Conservation (phyloP, 2,113 vertebrate genomes). For the Zosterops lateralis region DNA sequence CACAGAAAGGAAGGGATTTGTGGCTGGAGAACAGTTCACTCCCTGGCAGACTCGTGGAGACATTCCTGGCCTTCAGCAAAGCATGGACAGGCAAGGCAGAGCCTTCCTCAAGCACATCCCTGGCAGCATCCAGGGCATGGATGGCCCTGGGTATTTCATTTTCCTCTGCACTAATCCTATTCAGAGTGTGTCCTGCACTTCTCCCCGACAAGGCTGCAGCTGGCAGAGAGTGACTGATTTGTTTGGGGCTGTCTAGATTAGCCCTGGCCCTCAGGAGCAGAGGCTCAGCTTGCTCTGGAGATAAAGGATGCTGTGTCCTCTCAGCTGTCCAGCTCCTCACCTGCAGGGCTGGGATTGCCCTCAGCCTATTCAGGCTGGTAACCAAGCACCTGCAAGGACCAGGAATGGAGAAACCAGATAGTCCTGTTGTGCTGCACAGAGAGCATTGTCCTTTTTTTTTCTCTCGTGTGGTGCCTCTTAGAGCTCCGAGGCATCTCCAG, state of each 20-base stretch:
- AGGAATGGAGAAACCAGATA: neutral
- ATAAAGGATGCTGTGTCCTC: neutral
- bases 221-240: neutral
- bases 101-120: neutral
- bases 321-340: neutral
- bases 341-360: neutral
- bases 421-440: neutral
- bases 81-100: neutral
- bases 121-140: neutral
- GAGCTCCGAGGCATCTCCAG: neutral
- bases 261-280: neutral
- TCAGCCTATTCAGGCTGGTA: neutral
- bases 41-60: neutral
- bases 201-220: neutral
- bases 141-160: accelerated
- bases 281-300: neutral
- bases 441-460: neutral
- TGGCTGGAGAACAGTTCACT: accelerated
- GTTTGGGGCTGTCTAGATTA: neutral
- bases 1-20: neutral
- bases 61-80: accelerated
- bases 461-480: neutral
- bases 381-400: slow-evolving; percentile 10
- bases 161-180: neutral
- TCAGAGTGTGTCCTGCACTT: neutral